Evolutionary conservation across 2,113 vertebrate species (phyloP), one percentile per base, ranked within the genome.

Genomic region (Etheostoma spectabile): DNA sequence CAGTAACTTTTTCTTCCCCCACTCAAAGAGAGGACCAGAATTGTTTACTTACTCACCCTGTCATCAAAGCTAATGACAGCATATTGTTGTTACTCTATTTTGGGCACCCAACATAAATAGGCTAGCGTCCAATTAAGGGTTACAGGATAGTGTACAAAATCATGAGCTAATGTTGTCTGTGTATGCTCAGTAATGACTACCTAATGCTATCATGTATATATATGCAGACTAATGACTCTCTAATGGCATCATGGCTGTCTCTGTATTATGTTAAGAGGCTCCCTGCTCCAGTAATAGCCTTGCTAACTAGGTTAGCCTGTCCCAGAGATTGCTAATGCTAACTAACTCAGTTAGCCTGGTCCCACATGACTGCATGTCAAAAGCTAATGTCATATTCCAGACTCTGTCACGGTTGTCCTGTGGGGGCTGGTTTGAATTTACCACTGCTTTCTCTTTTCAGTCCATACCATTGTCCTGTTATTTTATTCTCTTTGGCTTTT

Each of bases 241-340:
- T 93, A 91, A 93, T 91, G 90, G 85, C 52, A 94, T 93, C 92
- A 92, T 79, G 79, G 74, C 83, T 77, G 86, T 87, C 86, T 85
- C 91, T 93, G 90, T 88, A 88, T 93, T 88, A 89, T 90, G 91
- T 94, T 93, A 93, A 90, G 67, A 88, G 91, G 88, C 87, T 93
- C 86, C 93, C 80, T 86, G 92, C 87, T 92, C 83, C 92, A 93
- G 90, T 94, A 91, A 93, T 92, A 93, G 91, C 90, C 78, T 49
- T 30, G 82, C 86, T 93, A 94, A 94, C 91, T 86, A 73, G 83
- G 91, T 94, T 94, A 93, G 85, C 79, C 60, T 62, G 66, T 88
- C 88, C 92, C 91, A 91, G 87, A 89, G 87, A 90, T 86, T 59
- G 89, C 89, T 88, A 91, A 91, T 91, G 87, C 82, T 93, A 90